phyloP scores from a whole-genome alignment of 2,888 invertebrate genomes.

The Portevinia maculata region DNA sequence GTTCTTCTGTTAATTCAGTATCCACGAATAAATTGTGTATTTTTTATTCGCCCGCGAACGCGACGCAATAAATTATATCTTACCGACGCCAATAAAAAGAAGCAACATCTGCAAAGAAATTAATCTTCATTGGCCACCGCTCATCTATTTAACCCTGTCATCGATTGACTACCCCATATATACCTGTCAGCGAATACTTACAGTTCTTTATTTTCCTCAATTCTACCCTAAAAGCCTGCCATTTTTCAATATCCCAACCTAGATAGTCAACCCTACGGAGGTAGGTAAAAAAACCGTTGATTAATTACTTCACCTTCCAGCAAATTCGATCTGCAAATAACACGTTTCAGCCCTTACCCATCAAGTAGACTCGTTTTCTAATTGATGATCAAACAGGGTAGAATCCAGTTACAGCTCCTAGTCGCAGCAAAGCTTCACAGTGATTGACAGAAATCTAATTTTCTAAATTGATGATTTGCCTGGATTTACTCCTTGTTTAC shows the following conservation, averaged over 20 bases:
- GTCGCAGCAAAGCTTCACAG: conserved; percentile 34
- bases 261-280: neutral
- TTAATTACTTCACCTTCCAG: conserved; percentile 34
- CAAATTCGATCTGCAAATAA: conserved; percentile 22
- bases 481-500: conserved; percentile 2
- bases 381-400: conserved; percentile 50
- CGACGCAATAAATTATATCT: no score
- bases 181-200: neutral
- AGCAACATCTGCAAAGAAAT: neutral
- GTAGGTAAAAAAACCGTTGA: conserved; percentile 26
- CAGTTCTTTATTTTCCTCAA: neutral
- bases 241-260: conserved; percentile 1
- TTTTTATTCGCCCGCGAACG: no score
- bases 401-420: neutral
- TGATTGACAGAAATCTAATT: conserved; percentile 48
- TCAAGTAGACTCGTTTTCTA: neutral
- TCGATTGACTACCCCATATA: neutral
- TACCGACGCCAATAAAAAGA: neutral
- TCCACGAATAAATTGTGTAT: no score
- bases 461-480: conserved; percentile 49
- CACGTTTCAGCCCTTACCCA: conserved; percentile 31
- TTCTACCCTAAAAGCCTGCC: neutral
- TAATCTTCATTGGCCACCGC: neutral
- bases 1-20: no score
- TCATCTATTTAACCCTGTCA: neutral